Conservation (phyloP, 2,888 invertebrate genomes). For the Pterostichus madidus region DNA sequence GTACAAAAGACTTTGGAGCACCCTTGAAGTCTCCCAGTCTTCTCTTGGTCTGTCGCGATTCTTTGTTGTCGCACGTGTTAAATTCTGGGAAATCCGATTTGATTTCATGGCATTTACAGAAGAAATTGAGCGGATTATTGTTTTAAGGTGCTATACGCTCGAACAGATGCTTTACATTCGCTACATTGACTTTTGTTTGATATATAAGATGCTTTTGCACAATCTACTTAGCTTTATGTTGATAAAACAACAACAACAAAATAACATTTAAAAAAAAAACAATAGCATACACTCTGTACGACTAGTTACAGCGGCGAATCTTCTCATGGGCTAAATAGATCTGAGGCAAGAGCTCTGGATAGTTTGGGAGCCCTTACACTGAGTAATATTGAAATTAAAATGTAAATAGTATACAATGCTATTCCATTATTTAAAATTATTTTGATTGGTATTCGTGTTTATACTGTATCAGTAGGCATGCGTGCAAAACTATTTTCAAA, state of each 20-base stretch:
- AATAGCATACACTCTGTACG: too few relatives aligned
- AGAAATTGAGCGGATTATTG: slow-evolving; percentile 9
- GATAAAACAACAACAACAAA: too few relatives aligned
- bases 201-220: too few relatives aligned
- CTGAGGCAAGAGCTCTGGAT: too few relatives aligned
- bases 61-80: slow-evolving; percentile 23
- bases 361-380: too few relatives aligned
- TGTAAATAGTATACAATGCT: neutral
- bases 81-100: slow-evolving; percentile 30
- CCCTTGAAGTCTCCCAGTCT: slow-evolving; percentile 17
- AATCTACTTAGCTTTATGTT: too few relatives aligned
- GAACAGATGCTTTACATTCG: neutral
- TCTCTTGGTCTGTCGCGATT: slow-evolving; percentile 34
- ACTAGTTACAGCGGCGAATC: too few relatives aligned
- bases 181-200: too few relatives aligned
- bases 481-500: neutral
- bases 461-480: neutral
- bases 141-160: neutral
- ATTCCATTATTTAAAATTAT: neutral
- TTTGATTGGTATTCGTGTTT: too few relatives aligned
- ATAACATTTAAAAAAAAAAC: too few relatives aligned
- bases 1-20: slow-evolving; percentile 40
- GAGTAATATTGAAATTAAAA: too few relatives aligned
- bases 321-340: too few relatives aligned
- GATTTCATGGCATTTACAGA: slow-evolving; percentile 9